Base-by-base conservation (phyloP, 2,113 vertebrate genomes). In the Spea multiplicata region DNA sequence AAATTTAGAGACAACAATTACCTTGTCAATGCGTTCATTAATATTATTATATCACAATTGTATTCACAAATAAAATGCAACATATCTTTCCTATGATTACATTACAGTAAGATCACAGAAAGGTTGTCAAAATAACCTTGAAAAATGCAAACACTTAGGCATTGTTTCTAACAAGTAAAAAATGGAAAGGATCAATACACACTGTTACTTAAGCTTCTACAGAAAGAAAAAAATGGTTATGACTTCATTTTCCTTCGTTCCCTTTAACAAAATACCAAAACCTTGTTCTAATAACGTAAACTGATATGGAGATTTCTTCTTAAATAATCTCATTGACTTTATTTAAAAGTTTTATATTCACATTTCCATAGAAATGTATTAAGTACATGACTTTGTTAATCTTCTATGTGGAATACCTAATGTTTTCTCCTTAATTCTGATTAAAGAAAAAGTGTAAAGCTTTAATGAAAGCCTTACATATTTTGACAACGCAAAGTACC, bases 401-500 rank as follows among this genome's bases (percentile, higher is more conserved):
- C 85, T 88, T 79, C 67, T 77, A 77, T 74, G 17, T 74, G 86
- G 85, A 86, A 88, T 86, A 83, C 17, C 68, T 84, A 76, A 87
- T 88, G 86, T 87, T 81, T 86, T 16, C 52, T 17, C 71, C 77
- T 86, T 88, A 83, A 83, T 84, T 86, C 84, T 84, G 84, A 57
- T 83, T 85, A 86, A 83, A 83, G 81, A 82, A 82, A 82, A 86
- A 84, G 80, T 71, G 5, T 75, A 84, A 47, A 75, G 66, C 17
- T 83, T 76, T 89, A 72, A 78, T 81, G 82, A 82, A 84, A 81
- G 79, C 87, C 84, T 88, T 86, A 87, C 84, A 83, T 82, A 84
- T 86, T 87, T 82, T 85, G 84, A 88, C 86, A 87, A 85, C 82
- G 84, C 83, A 87, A 86, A 86, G 83, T 81, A 84, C 83, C 74